Evolutionary conservation across 2,113 vertebrate genomes (phyloP).

Genomic region (Chlamydotis undulata): DNA sequence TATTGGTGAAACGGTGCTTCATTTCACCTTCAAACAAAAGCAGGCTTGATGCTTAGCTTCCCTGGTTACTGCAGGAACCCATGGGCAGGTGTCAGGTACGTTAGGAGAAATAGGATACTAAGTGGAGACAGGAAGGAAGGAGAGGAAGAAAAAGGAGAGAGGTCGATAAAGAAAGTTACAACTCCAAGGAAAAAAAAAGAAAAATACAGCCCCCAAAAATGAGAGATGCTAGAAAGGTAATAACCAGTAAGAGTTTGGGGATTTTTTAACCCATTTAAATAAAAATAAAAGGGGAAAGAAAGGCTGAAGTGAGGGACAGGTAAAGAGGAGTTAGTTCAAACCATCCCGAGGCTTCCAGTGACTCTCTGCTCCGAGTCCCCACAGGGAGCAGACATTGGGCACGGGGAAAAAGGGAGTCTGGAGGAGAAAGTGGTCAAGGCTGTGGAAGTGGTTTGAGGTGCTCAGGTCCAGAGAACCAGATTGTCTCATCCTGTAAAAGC

Average conservation of each 20-base stretch:
- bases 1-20: slow-evolving; percentile 67
- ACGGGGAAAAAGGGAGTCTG: rapidly evolving
- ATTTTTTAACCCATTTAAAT: not conserved
- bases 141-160: not conserved
- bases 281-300: not conserved
- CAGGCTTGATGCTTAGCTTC: not conserved
- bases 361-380: not conserved
- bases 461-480: not conserved
- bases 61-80: not conserved
- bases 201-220: not conserved
- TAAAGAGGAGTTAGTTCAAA: not conserved
- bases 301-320: not conserved
- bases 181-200: not conserved
- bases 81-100: slow-evolving; percentile 1
- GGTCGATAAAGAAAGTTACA: not conserved
- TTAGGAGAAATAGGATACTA: slow-evolving; percentile 31
- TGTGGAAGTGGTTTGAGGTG: not conserved
- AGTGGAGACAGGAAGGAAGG: slow-evolving; percentile 14
- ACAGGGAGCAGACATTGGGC: not conserved
- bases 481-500: not conserved
- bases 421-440: not conserved
- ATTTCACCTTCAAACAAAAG: slow-evolving; percentile 73
- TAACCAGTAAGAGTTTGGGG: not conserved
- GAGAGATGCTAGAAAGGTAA: not conserved
- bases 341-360: not conserved